A percentile compares a stretch with the other conserved stretches of the same genome.
Evolutionary conservation across 2,888 invertebrate species (phyloP).

Genomic region (Panzeria rudis): DNA sequence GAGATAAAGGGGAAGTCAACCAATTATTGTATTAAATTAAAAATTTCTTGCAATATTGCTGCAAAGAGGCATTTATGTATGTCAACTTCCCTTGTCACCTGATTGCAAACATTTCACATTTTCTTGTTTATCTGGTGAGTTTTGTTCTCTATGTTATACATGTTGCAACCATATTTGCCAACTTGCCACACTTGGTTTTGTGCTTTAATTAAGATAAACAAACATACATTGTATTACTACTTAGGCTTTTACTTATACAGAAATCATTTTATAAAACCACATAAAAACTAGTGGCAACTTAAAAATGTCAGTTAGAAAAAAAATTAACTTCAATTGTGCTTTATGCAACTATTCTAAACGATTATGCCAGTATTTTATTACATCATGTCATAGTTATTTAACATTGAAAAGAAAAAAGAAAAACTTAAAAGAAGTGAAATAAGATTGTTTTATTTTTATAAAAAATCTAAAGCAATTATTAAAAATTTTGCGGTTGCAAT

Average conservation of each 20-base stretch:
- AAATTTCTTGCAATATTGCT: not conserved
- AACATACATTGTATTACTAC: constrained; percentile 52
- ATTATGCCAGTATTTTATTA: constrained; percentile 48
- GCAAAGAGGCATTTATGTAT: not conserved
- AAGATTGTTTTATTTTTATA: not conserved
- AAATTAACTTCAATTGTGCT: constrained; percentile 4
- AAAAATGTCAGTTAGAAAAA: constrained; percentile 6
- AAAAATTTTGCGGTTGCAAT: not conserved
- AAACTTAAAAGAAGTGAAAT: constrained; percentile 19
- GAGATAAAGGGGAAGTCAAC: constrained; percentile 20
- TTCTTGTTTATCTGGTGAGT: constrained; percentile 4
- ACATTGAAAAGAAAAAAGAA: constrained; percentile 19
- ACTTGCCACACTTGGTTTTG: constrained; percentile 67
- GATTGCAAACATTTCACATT: constrained; percentile 18
- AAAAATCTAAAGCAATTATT: not conserved
- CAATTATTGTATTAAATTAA: not conserved
- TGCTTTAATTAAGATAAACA: constrained; percentile 70
- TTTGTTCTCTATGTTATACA: not conserved
- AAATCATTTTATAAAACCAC: not conserved
- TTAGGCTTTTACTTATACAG: not conserved
- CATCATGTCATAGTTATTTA: constrained; percentile 58
- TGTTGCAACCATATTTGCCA: constrained; percentile 62
- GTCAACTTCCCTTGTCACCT: constrained; percentile 2
- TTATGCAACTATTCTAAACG: constrained; percentile 23
- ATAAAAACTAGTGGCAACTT: constrained; percentile 41